Percentiles rank a stretch among this genome's conserved stretches.
Evolutionary conservation across 2,797 vertebrate genomes (phyloP).

Genomic region (Thaleichthys pacificus): DNA sequence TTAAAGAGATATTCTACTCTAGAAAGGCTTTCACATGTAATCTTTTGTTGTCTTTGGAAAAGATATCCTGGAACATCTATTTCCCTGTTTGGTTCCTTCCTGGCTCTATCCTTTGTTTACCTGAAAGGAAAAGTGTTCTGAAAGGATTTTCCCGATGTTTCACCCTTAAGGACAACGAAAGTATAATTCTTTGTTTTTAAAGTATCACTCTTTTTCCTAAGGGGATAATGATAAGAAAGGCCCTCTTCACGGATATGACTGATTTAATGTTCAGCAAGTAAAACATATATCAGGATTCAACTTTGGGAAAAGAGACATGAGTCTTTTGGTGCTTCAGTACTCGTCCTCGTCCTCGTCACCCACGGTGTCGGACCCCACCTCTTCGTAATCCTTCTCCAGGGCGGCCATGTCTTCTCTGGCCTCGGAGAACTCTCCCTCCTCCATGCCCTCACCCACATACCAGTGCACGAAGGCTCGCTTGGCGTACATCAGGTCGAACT

Average conservation of each 20-base stretch:
- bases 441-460: conserved; percentile 97
- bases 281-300: not conserved
- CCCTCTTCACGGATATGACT: no score
- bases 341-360: conserved; percentile 79
- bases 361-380: conserved; percentile 85
- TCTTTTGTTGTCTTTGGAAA: not conserved
- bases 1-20: not conserved
- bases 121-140: no score
- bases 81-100: no score
- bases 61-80: not conserved
- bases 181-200: not conserved
- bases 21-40: not conserved
- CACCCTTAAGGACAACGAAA: not conserved
- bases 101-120: no score
- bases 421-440: conserved; percentile 94
- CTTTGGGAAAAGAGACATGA: not conserved
- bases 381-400: conserved; percentile 96
- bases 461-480: conserved; percentile 96
- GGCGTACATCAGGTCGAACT: conserved; percentile 96
- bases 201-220: not conserved
- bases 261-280: not conserved
- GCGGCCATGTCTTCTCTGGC: conserved; percentile 93
- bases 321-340: conserved; percentile 59
- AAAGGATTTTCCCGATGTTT: not conserved
- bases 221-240: not conserved